Evolutionary conservation across 2,888 invertebrate genomes (phyloP), one percentile per base, ranked within the genome.

Genomic region (Proisotoma minuta): DNA sequence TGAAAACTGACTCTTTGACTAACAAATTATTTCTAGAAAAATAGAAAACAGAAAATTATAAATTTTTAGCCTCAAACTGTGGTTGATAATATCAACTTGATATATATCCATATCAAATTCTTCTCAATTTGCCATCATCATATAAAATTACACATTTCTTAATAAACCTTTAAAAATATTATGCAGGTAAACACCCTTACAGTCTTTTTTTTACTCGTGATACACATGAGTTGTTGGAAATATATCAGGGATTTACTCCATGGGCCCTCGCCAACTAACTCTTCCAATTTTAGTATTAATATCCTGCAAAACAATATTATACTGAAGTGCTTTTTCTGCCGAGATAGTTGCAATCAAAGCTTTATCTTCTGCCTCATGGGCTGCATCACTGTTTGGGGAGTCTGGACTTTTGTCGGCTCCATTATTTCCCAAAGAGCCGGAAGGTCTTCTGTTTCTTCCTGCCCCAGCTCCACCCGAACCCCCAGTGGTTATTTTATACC

Each of bases 241-340:
- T n/a, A n/a, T n/a, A n/a, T n/a, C n/a, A n/a, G n/a, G n/a, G n/a
- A n/a, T 5, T n/a, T 43, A 43, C 18, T 43, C 53, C n/a, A n/a
- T n/a, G n/a, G n/a, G n/a, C n/a, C n/a, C 27, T n/a, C 20, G 29
- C 87, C 88, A 88, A 0, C 85, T 85, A 26, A 87, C 87, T 1
- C 84, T 79, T 24, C 82, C 79, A 81, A 89, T 84, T 78, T 90
- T 90, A 60, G 88, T 81, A 76, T 91, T 91, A 59, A 91, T 82
- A 78, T 91, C 91, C 22, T 85, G 84, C 29, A 91, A 80, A 67
- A 91, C 87, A 18, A 89, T 81, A 4, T 83, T 81, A 76, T 88
- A 89, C 28, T 88, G 85, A 15, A 85, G 81, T 47, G 87, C 82
- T 75, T 88, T 89, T 56, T 88, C 86, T 15, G 83, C 80, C 8